Percentiles rank a stretch among this genome's conserved stretches.
Evolutionary conservation across 2,888 invertebrate genomes (phyloP).

Genomic region (Brachynemurus nebulosus): DNA sequence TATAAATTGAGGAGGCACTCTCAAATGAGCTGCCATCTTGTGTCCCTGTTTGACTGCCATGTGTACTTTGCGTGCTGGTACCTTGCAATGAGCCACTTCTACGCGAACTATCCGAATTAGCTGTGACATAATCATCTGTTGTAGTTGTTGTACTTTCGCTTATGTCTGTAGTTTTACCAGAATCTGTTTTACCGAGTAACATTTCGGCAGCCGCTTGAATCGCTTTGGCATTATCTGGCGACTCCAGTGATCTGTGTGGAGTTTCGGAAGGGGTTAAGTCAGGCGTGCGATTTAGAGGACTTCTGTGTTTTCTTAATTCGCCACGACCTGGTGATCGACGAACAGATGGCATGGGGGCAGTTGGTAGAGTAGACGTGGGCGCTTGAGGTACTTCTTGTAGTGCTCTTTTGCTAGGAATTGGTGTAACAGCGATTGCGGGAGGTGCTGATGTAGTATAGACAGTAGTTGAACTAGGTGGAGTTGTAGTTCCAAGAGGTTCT

Average conservation of each 20-base stretch:
- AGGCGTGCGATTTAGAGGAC: slow-evolving; percentile 13
- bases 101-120: slow-evolving; percentile 62
- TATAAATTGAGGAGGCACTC: slow-evolving; percentile 70
- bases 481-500: slow-evolving; percentile 32
- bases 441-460: slow-evolving; percentile 24
- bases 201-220: slow-evolving; percentile 29
- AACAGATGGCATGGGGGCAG: slow-evolving; percentile 25
- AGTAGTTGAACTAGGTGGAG: slow-evolving; percentile 17
- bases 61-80: slow-evolving; percentile 7
- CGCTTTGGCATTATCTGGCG: slow-evolving; percentile 26
- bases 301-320: slow-evolving; percentile 17
- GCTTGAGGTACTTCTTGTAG: slow-evolving; percentile 34
- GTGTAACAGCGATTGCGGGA: slow-evolving; percentile 45
- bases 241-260: slow-evolving; percentile 23
- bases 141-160: slow-evolving; percentile 77
- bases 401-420: slow-evolving; percentile 33
- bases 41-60: slow-evolving; percentile 32
- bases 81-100: slow-evolving; percentile 34
- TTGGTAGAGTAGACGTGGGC: slow-evolving; percentile 31
- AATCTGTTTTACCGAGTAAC: slow-evolving; percentile 53
- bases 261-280: slow-evolving; percentile 17
- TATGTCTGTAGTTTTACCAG: slow-evolving; percentile 58
- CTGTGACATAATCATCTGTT: slow-evolving; percentile 78
- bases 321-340: slow-evolving; percentile 33
- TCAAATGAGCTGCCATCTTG: slow-evolving; percentile 78